A percentile compares a stretch with the other conserved stretches of the same genome.
phyloP scores from a whole-genome alignment of 2,113 vertebrate species.

The Sula dactylatra region DNA sequence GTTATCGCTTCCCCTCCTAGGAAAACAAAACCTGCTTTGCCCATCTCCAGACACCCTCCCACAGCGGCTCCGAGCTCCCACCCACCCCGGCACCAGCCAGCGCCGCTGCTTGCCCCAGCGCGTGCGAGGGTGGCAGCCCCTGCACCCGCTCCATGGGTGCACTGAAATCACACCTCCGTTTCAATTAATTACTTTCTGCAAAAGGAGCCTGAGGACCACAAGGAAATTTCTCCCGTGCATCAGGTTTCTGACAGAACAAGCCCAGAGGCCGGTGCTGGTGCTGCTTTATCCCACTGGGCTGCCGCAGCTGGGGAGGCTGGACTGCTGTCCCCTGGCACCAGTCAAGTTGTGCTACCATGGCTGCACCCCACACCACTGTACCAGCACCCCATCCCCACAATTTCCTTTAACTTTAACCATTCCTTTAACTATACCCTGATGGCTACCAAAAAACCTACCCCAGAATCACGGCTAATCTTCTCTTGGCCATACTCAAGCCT shows the following conservation, averaged over 20 bases:
- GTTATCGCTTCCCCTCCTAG: too few species aligned
- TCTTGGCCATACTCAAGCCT: neutral
- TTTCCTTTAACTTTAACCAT: neutral
- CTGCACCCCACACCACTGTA: neutral
- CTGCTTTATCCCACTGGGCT: neutral
- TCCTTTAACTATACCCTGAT: neutral
- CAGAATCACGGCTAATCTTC: neutral
- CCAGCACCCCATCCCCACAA: neutral
- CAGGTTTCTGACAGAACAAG: neutral
- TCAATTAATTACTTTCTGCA: neutral
- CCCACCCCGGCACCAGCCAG: neutral
- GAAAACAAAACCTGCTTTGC: neutral
- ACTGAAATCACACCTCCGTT: neutral
- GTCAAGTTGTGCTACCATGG: too few species aligned
- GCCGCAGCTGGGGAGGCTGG: neutral
- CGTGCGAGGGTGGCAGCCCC: neutral
- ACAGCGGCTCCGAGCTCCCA: fast-evolving
- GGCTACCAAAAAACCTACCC: neutral
- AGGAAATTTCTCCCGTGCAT: neutral
- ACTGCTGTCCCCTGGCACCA: neutral
- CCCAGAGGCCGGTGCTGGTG: neutral
- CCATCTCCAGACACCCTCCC: neutral
- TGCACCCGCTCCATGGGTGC: neutral
- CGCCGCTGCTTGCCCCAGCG: fast-evolving
- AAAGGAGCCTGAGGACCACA: neutral